Evolutionary conservation across 2,888 invertebrate species (phyloP).

Genomic region (Arctia plantaginis): DNA sequence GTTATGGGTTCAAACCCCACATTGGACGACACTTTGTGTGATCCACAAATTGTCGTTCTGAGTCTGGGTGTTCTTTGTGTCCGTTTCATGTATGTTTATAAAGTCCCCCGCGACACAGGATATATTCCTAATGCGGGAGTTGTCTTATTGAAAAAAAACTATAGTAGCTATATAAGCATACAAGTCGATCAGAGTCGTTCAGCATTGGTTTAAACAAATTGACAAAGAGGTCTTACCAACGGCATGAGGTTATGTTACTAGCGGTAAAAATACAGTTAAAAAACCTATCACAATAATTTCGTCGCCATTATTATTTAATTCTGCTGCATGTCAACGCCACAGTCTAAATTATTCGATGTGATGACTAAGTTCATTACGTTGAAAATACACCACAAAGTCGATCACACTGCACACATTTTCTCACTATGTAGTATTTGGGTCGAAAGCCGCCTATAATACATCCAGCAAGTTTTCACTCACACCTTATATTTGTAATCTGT

Average conservation of each 20-base stretch:
- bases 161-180: neutral
- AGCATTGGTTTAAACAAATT: neutral
- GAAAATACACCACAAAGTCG: neutral
- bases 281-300: neutral
- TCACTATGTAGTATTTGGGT: neutral
- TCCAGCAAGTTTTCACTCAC: neutral
- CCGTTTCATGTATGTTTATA: no score
- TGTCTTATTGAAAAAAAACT: no score
- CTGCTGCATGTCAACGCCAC: neutral
- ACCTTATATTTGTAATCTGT: neutral
- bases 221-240: neutral
- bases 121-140: no score
- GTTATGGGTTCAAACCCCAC: no score
- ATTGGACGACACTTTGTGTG: no score
- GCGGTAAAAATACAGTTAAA: neutral
- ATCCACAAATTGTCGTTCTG: no score
- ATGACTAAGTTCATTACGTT: neutral
- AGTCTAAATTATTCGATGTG: neutral
- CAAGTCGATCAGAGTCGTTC: neutral
- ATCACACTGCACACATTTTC: neutral
- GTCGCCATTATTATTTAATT: conserved; percentile 4
- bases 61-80: no score
- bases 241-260: neutral
- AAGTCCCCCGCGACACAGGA: no score
- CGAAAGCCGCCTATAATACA: neutral